Conservation (phyloP, 1,140 invertebrate genomes). For the Bombus sylvicola region DNA sequence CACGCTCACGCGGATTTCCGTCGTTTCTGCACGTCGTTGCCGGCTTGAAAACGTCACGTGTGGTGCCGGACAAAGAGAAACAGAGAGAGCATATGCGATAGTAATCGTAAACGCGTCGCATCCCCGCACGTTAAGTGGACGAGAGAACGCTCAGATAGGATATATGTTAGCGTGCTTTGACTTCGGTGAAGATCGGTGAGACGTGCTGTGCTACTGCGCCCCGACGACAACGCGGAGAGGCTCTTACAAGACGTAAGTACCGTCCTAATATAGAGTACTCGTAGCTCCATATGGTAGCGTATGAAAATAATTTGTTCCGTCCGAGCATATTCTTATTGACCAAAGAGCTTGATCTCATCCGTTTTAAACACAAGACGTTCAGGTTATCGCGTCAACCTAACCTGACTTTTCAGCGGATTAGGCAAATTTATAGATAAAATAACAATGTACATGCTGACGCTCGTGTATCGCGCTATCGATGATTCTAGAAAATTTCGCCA, state of each 20-base stretch:
- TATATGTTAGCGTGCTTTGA: conserved; percentile 38
- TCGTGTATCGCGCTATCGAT: neutral
- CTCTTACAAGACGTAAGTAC: conserved; percentile 60
- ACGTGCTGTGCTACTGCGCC: conserved; percentile 57
- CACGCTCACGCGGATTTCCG: neutral
- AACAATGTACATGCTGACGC: neutral
- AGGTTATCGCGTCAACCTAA: conserved; percentile 4
- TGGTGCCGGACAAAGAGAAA: conserved; percentile 29
- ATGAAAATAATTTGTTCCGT: neutral
- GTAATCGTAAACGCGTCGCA: neutral
- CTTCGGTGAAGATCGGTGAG: conserved; percentile 46
- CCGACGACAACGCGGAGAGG: conserved; percentile 54
- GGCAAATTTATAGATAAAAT: neutral
- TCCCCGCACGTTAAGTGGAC: conserved; percentile 6
- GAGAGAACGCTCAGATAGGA: conserved; percentile 34
- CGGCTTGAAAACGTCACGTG: conserved; percentile 38
- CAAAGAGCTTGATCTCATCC: neutral
- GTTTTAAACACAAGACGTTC: neutral
- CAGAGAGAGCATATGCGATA: neutral
- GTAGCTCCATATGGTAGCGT: conserved; percentile 55
- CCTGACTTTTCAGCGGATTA: neutral
- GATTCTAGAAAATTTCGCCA: conserved; percentile 37
- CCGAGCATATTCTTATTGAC: neutral
- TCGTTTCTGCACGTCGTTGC: neutral
- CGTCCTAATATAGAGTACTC: neutral